Percentiles rank a stretch among this genome's conserved stretches.
phyloP scores from a whole-genome alignment of 2,888 invertebrate species.

The Acholoe squamosa region DNA sequence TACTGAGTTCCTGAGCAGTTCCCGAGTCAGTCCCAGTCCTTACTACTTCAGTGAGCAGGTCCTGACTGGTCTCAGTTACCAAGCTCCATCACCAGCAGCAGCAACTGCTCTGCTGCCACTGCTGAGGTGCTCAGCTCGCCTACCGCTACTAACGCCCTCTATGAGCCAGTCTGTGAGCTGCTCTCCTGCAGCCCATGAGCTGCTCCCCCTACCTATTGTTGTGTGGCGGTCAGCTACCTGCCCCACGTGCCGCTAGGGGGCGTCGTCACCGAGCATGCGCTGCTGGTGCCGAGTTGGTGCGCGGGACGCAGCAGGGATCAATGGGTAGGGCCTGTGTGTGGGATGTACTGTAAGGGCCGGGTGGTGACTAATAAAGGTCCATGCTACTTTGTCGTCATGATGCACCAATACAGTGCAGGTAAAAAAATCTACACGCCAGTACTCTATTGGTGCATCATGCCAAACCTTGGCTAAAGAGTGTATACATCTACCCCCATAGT shows the following conservation, averaged over 20 bases:
- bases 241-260: background rate
- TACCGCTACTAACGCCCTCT: background rate
- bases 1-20: background rate
- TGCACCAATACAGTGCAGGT: no score
- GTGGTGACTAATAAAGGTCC: no score
- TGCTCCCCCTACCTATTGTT: background rate
- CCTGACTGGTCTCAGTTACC: background rate
- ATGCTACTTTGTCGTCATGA: no score
- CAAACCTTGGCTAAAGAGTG: no score
- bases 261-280: background rate
- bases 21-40: background rate
- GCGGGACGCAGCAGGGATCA: no score
- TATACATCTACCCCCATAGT: no score
- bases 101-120: background rate
- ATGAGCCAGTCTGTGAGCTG: background rate
- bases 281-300: background rate
- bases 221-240: background rate
- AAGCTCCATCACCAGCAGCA: background rate
- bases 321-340: no score
- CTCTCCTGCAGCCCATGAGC: background rate
- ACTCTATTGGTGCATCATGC: no score
- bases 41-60: background rate
- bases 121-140: background rate
- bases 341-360: no score
- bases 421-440: no score